Percentiles rank a stretch among this genome's conserved stretches.
phyloP scores from a whole-genome alignment of 92 coral and sea anemone species.

The Virgularia gustaviana region DNA sequence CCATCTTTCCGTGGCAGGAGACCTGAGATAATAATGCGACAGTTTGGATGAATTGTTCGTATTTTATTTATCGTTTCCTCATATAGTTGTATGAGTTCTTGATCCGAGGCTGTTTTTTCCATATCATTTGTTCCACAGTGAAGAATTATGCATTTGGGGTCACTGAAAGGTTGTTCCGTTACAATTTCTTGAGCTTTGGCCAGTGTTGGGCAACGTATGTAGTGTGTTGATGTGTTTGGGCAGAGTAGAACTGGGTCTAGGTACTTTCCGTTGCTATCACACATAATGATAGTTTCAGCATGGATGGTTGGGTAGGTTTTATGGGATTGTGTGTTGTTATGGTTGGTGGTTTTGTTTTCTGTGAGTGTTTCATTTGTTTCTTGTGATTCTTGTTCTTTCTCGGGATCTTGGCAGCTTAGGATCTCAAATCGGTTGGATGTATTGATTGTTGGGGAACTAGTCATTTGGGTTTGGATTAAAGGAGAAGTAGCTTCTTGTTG shows the following conservation, averaged over 20 bases:
- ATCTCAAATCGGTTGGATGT: no score
- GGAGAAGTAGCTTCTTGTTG: no score
- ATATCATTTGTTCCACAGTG: slow-evolving; percentile 24
- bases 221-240: neutral
- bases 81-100: neutral
- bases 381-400: no score
- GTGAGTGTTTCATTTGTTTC: no score
- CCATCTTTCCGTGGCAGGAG: slow-evolving; percentile 8
- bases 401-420: no score
- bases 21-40: neutral
- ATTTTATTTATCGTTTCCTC: neutral
- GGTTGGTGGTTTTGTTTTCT: no score
- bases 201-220: slow-evolving; percentile 3
- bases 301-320: no score
- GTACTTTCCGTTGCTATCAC: slow-evolving; percentile 10
- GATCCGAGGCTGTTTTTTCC: neutral
- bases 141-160: slow-evolving; percentile 13
- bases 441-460: no score
- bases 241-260: neutral
- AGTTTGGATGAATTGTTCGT: neutral
- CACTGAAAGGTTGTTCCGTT: neutral
- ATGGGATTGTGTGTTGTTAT: no score
- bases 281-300: no score
- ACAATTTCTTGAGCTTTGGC: neutral
- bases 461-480: no score